phyloP scores from a whole-genome alignment of 2,888 invertebrate genomes.

The Aphodius granarius region DNA sequence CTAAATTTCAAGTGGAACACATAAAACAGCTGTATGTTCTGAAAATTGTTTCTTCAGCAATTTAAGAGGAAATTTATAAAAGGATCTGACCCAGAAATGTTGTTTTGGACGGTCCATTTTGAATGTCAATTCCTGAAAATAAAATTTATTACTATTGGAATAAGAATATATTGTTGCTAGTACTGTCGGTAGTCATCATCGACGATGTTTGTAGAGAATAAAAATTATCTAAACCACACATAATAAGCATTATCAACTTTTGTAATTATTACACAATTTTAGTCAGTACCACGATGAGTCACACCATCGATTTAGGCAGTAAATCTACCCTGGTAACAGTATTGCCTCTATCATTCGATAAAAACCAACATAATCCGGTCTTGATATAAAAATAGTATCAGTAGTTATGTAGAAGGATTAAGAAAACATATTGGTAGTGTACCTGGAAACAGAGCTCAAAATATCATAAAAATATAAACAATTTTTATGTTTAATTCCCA shows the following conservation, averaged over 20 bases:
- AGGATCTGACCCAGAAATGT: no score
- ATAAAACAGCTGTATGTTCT: not conserved
- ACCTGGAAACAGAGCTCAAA: not conserved
- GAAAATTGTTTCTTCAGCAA: not conserved
- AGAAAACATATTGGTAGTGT: not conserved
- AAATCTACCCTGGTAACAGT: not conserved
- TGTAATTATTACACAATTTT: not conserved
- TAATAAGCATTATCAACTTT: not conserved
- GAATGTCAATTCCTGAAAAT: no score
- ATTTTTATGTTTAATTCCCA: not conserved
- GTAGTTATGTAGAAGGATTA: not conserved
- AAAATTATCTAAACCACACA: not conserved
- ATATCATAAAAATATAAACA: not conserved
- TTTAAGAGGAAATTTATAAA: not conserved
- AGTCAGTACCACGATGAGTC: not conserved
- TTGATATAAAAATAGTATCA: not conserved
- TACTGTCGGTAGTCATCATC: not conserved
- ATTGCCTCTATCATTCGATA: not conserved
- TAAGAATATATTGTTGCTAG: no score
- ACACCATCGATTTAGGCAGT: not conserved
- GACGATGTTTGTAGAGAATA: not conserved
- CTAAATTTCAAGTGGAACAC: not conserved
- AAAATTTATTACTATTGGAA: no score
- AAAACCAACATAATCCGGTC: not conserved
- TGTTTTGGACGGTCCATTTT: no score